Base-by-base conservation (phyloP, 1,140 invertebrate genomes). In the Heterodera carotae region DNA sequence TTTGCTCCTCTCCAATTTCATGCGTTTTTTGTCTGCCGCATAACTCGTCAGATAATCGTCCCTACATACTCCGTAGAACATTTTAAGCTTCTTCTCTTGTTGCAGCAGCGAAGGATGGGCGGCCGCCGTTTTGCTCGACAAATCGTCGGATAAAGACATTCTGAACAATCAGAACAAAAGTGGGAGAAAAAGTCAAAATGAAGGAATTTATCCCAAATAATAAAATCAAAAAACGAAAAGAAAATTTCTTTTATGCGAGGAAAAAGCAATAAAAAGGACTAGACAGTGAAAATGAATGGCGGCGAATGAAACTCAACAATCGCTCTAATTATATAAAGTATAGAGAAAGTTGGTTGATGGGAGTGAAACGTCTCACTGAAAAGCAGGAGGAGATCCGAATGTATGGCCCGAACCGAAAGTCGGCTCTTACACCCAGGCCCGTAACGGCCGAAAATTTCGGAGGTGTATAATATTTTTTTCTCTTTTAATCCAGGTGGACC, bases 1-100 rank as follows among this genome's bases (percentile, higher is more conserved):
- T 22, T 80, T 80, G 71, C 67, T 69, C 53, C 69, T 79, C 72
- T 74, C 72, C 27, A 79, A 68, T 56, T 80, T 79, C 48, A 68
- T 34, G 48, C 70, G 69, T 29, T 80, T 80, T 43, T 81, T 80
- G 53, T 80, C 79, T 8, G 53, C 62, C 53, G 60, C 71, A 68
- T 73, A 69, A 15, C 60, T 66, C 64, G 69, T 56, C 64, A 75
- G n/a, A 29, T 70, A 75, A 31, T 79, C 78, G 34, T 79, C 78
- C 29, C 78, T 39, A 18, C 64, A 64, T 12, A 79, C 68, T n/a
- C 78, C 78, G 25, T 79, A 79, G 7, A 62, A 66, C 80, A 79
- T 79, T 48, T 67, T 79, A n/a, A 53, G 68, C 56, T 25, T 78
- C 36, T 67, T 78, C 53, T 78, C 77, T 33, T 56, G 34, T 6